Evolutionary conservation across 2,797 vertebrate genomes (phyloP), one percentile per base, ranked within the genome.

Genomic region (Antennarius maculatus): DNA sequence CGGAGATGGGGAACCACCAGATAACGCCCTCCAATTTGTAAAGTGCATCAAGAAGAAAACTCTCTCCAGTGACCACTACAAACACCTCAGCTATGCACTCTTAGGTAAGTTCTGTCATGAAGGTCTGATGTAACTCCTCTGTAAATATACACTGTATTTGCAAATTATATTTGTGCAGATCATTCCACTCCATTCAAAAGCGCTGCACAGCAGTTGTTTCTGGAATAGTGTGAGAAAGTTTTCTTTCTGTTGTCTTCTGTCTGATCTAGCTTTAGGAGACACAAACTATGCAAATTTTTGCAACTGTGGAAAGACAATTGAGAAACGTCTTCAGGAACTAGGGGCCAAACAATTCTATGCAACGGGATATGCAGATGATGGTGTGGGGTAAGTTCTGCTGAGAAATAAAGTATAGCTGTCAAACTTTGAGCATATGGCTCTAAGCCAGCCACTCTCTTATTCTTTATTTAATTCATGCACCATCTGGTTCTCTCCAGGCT

Each of bases 201-300:
- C 3, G 18, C 2, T 34, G 37, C n/a, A 48, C 27, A 11, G 7
- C 65, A 43, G 72, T 80, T 61, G 70, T 41, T 63, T 41, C 57
- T 39, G 66, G 28, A 73, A 42, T 5, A 54, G 42, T 49, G 8
- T 37, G 43, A 64, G 41, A 45, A 63, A 56, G 66, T 13, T 31
- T 58, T 16, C 57, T 67, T 51, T 68, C 37, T 58, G 31, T 73
- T 71, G 73, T 58, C 10, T 6, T 74, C 31, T 76, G 37, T 77
- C 39, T 77, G 31, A 65, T 53, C 11, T 76, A 99, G 98, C 94
- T 81, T 93, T 99, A 77, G 98, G 98, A 71, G 96, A 99, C 82
- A 96, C 97, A 27, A 98, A 98, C 71, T 99, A 98, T 86, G 91
- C 93, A 0, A 94, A 95, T 90, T 99, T 99, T 82, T 99, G 97